Percentiles rank a stretch among this genome's conserved stretches.
Conservation (phyloP, 2,113 vertebrate genomes). For the Bufo gargarizans region DNA sequence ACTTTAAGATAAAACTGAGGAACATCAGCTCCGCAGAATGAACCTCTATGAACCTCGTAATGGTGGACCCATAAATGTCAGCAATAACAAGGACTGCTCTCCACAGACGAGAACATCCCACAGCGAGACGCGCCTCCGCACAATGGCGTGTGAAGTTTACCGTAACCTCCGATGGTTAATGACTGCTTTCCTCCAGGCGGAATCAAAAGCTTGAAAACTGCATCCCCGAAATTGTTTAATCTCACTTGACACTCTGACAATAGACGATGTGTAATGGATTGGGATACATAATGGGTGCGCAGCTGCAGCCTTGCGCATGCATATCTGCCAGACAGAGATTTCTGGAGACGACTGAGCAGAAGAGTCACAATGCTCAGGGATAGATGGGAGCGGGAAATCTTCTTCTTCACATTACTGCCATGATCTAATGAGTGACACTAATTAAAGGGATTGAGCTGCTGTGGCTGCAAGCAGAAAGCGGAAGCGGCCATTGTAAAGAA, state of each 20-base stretch:
- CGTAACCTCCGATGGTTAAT: slow-evolving; percentile 15
- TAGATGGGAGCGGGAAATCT: neutral
- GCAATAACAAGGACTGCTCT: neutral
- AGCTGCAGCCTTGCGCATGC: slow-evolving; percentile 25
- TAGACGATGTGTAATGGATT: slow-evolving; percentile 42
- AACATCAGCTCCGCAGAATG: neutral
- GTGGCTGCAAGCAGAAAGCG: neutral
- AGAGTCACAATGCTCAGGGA: slow-evolving; percentile 6
- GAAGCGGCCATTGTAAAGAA: too few relatives aligned
- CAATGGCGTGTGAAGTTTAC: neutral
- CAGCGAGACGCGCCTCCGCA: neutral
- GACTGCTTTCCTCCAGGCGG: slow-evolving; percentile 29
- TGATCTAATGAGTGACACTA: neutral
- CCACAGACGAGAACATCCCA: neutral
- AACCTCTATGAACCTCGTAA: neutral
- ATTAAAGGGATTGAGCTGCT: neutral
- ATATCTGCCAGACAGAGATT: slow-evolving; percentile 32
- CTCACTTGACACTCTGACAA: slow-evolving; percentile 39
- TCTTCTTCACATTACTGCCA: neutral
- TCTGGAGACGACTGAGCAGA: slow-evolving; percentile 34
- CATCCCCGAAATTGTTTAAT: slow-evolving; percentile 42
- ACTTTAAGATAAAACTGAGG: neutral
- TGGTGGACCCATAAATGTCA: neutral
- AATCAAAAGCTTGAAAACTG: neutral
- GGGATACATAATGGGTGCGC: slow-evolving; percentile 40